phyloP scores from a whole-genome alignment of 2,113 vertebrate species.

The Corythornis vintsioides region DNA sequence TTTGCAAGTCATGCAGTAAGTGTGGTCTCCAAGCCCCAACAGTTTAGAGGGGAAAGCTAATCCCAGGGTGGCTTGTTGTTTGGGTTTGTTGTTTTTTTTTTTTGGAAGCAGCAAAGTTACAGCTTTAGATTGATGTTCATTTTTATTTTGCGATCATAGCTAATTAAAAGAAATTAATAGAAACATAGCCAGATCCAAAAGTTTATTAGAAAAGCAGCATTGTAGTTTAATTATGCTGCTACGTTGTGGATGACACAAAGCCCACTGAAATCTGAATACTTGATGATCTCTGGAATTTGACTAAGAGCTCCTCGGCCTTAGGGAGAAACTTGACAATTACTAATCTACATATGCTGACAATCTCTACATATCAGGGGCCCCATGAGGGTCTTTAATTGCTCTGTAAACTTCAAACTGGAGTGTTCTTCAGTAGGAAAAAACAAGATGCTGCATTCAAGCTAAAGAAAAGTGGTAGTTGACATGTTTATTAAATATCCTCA shows the following conservation, averaged over 20 bases:
- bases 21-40: neutral
- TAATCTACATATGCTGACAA: conserved; percentile 74
- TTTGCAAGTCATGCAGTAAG: neutral
- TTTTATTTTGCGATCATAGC: conserved; percentile 48
- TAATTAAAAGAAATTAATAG: conserved; percentile 72
- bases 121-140: conserved; percentile 22
- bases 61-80: neutral
- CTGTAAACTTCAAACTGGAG: conserved; percentile 77
- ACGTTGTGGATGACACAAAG: conserved; percentile 57
- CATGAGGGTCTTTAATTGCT: conserved; percentile 77
- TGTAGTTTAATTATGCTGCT: conserved; percentile 73
- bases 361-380: conserved; percentile 63
- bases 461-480: conserved; percentile 71
- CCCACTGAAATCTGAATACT: conserved; percentile 74
- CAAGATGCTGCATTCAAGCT: conserved; percentile 62
- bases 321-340: conserved; percentile 70
- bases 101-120: neutral
- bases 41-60: neutral
- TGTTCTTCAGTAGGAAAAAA: conserved; percentile 74
- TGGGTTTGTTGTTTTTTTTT: neutral
- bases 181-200: conserved; percentile 47
- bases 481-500: conserved; percentile 75
- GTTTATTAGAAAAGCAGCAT: conserved; percentile 64
- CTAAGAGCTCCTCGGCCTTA: conserved; percentile 69
- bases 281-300: conserved; percentile 72